Percentiles rank a stretch among this genome's conserved stretches.
phyloP scores from a whole-genome alignment of 2,797 vertebrate genomes.

The Thalassophryne amazonica region DNA sequence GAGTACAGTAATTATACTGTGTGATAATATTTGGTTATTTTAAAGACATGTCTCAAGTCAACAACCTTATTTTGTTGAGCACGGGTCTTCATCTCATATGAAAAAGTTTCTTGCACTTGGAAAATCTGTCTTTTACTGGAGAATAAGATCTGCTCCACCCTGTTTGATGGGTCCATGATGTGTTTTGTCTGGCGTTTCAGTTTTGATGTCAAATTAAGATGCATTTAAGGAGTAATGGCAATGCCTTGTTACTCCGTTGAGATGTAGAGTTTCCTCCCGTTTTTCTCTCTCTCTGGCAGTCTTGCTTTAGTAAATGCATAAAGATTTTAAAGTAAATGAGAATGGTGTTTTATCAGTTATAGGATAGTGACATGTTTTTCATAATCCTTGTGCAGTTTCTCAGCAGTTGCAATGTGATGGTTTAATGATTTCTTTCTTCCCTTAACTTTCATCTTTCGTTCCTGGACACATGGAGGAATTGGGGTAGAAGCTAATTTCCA shows the following conservation, averaged over 20 bases:
- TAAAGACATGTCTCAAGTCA: neutral
- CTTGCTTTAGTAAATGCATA: neutral
- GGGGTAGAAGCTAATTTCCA: conserved; percentile 37
- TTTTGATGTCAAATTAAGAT: neutral
- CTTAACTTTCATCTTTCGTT: conserved; percentile 28
- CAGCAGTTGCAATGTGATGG: neutral
- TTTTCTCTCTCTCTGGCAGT: neutral
- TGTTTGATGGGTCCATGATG: neutral
- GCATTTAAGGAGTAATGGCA: neutral
- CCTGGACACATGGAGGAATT: conserved; percentile 47
- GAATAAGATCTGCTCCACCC: neutral
- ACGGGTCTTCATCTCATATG: too few species aligned
- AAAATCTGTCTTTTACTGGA: too few species aligned
- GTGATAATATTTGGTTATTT: neutral
- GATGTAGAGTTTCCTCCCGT: neutral
- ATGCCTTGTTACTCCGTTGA: neutral
- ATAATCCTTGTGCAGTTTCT: neutral
- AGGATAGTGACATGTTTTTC: neutral
- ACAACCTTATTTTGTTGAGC: too few species aligned
- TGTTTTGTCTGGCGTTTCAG: neutral
- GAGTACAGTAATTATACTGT: conserved; percentile 58
- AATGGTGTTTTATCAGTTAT: neutral
- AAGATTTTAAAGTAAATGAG: neutral
- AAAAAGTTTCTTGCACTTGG: too few species aligned
- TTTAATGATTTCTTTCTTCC: conserved; percentile 12